These are phyloP conservation scores for Drepanosiphum platanoidis DNA, from an alignment of 2,888 invertebrate genomes.

Conservation along the genomic window DNA sequence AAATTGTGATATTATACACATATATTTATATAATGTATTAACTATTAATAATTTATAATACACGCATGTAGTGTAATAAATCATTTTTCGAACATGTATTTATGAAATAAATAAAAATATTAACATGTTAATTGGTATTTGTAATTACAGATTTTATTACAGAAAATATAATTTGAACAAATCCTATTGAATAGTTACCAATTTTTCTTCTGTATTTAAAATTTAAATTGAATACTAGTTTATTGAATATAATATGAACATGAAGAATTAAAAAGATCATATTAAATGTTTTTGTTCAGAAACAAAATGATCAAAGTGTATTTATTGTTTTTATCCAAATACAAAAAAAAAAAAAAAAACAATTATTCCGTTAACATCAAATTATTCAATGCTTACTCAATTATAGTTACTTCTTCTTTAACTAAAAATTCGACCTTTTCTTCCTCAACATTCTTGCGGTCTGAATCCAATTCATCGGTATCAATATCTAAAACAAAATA, in stretches of 20 bases:
- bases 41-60: constrained; percentile 40
- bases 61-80: constrained; percentile 46
- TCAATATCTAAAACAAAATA: constrained; percentile 79
- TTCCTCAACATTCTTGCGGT: constrained; percentile 88
- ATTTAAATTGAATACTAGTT: constrained; percentile 48
- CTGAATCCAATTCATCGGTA: constrained; percentile 90
- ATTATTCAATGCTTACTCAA: constrained; percentile 73
- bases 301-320: constrained; percentile 24
- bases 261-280: constrained; percentile 28
- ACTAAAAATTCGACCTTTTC: constrained; percentile 97
- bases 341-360: constrained; percentile 45
- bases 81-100: constrained; percentile 39
- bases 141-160: constrained; percentile 12
- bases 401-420: constrained; percentile 88
- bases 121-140: constrained; percentile 53
- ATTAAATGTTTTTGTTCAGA: not conserved
- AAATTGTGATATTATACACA: constrained; percentile 48
- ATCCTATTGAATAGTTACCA: not conserved
- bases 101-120: constrained; percentile 57
- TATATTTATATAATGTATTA: not conserved
- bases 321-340: constrained; percentile 41
- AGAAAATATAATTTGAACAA: constrained; percentile 7
- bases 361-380: constrained; percentile 28
- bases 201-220: constrained; percentile 57
- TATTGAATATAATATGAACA: constrained; percentile 32